These are phyloP conservation scores for Ypsolopha sequella DNA, from an alignment of 2,888 invertebrate species.

Conservation along the genomic window DNA sequence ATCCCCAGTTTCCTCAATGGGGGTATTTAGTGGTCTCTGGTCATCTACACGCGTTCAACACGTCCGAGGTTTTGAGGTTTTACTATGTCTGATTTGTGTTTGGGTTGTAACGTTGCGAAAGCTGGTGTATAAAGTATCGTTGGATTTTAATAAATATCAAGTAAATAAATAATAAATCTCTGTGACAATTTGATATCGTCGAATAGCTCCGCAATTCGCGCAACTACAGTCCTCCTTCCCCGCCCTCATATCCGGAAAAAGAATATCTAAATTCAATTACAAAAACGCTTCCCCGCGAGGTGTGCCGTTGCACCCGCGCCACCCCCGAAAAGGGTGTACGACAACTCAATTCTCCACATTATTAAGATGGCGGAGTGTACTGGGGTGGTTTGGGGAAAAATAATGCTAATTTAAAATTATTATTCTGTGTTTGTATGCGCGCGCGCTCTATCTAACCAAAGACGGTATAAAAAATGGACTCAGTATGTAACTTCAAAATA, in stretches of 20 bases:
- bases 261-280: slow-evolving; percentile 71
- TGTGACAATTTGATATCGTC: slow-evolving; percentile 48
- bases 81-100: no score
- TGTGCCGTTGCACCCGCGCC: slow-evolving; percentile 64
- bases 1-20: no score
- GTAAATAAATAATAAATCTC: no score
- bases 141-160: no score
- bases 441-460: slow-evolving; percentile 66
- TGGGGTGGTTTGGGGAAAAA: slow-evolving; percentile 62
- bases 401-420: slow-evolving; percentile 71
- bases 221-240: slow-evolving; percentile 50
- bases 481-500: slow-evolving; percentile 68
- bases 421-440: slow-evolving; percentile 66
- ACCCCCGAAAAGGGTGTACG: slow-evolving; percentile 62
- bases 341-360: slow-evolving; percentile 70
- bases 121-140: no score
- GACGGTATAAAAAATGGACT: slow-evolving; percentile 54
- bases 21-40: no score
- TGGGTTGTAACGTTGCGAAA: no score
- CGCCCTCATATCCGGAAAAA: slow-evolving; percentile 54
- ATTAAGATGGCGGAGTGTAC: slow-evolving; percentile 56
- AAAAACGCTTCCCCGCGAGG: slow-evolving; percentile 61
- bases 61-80: no score
- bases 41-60: no score
- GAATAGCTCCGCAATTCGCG: slow-evolving; percentile 18